Evolutionary conservation across 2,888 invertebrate genomes (phyloP).

Genomic region (Tachystola acroxantha): DNA sequence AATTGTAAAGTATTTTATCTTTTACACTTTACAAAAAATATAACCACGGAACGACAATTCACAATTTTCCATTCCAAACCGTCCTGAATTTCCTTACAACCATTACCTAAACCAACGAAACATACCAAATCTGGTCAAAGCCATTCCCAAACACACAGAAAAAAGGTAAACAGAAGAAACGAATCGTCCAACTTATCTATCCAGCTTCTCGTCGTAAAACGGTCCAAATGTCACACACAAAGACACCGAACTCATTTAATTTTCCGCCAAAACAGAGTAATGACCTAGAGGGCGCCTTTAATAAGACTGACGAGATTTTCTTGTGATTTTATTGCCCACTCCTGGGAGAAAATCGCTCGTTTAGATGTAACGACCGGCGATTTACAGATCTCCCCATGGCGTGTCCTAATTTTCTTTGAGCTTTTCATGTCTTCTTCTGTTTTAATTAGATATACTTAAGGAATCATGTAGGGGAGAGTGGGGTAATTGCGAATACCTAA

Average conservation of each 20-base stretch:
- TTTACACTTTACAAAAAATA: too few species aligned
- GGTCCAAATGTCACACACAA: constrained; percentile 27
- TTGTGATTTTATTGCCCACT: constrained; percentile 53
- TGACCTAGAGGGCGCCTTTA: constrained; percentile 41
- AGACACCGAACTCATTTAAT: constrained; percentile 45
- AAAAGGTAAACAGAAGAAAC: constrained; percentile 11
- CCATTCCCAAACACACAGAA: neutral
- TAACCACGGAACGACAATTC: too few species aligned
- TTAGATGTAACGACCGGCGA: constrained; percentile 49
- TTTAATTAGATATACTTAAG: neutral
- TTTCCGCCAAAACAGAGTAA: constrained; percentile 55
- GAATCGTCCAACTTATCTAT: constrained; percentile 22
- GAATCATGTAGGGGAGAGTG: too few species aligned
- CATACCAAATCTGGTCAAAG: neutral
- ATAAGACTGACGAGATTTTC: constrained; percentile 53
- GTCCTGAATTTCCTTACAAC: too few species aligned
- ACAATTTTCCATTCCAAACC: too few species aligned
- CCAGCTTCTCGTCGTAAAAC: constrained; percentile 30
- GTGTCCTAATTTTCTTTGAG: constrained; percentile 46
- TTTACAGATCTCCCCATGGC: constrained; percentile 49
- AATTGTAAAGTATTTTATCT: too few species aligned
- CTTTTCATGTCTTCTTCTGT: constrained; percentile 28
- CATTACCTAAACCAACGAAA: neutral
- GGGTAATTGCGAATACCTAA: too few species aligned
- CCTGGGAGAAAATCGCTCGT: constrained; percentile 50